phyloP scores from a whole-genome alignment of 2,888 invertebrate genomes.

The Schrankia costaestrigalis region DNA sequence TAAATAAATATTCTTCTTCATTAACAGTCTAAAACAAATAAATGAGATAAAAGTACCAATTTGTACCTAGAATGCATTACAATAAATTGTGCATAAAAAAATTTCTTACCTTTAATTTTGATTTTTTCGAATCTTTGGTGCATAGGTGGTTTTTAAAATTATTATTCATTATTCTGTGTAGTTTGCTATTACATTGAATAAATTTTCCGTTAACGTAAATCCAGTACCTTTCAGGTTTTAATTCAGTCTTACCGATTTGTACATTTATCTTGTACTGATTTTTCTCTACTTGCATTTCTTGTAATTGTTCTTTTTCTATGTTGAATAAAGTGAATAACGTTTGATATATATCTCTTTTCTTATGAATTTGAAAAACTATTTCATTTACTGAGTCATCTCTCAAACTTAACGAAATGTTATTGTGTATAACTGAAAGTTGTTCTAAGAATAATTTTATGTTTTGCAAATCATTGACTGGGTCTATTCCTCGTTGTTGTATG shows the following conservation, averaged over 20 bases:
- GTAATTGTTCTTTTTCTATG: conserved; percentile 53
- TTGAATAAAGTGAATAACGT: conserved; percentile 63
- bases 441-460: conserved; percentile 81
- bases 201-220: conserved; percentile 84
- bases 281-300: conserved; percentile 65
- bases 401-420: conserved; percentile 83
- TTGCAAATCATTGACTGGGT: conserved; percentile 78
- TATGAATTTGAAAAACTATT: conserved; percentile 81
- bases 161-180: conserved; percentile 50
- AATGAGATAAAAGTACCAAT: neutral
- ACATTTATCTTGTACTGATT: conserved; percentile 76
- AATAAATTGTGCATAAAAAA: neutral
- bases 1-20: conserved; percentile 30
- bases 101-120: conserved; percentile 44
- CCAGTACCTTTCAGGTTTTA: conserved; percentile 59
- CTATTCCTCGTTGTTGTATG: conserved; percentile 80
- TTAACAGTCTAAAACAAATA: conserved; percentile 31
- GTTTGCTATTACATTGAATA: conserved; percentile 65
- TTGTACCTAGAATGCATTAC: too few species aligned
- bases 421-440: conserved; percentile 83
- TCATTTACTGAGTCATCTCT: conserved; percentile 83
- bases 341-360: conserved; percentile 75
- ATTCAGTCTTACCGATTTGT: conserved; percentile 69
- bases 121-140: conserved; percentile 20
- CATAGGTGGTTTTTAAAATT: conserved; percentile 35